Evolutionary conservation across 2,113 vertebrate species (phyloP), one percentile per base, ranked within the genome.

Genomic region (Platysternon megacephalum): DNA sequence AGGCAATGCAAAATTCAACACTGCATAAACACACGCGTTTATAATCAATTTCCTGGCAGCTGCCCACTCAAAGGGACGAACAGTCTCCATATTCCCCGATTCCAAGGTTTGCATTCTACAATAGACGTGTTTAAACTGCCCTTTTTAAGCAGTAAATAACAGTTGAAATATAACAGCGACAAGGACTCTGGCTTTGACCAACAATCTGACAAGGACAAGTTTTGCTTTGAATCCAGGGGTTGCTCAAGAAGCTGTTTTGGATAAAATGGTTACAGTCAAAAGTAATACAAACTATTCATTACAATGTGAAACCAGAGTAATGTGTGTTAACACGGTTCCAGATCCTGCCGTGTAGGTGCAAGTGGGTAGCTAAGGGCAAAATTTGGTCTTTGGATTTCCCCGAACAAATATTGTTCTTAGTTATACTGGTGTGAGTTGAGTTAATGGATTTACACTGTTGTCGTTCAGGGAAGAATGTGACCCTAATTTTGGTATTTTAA

Each of bases 1-100:
- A 97, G 94, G 85, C 96, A 97, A 86, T 6, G 32, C 81, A 48
- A 81, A 85, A 49, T 24, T 24, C 72, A 2, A 17, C 9, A 61
- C 46, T 35, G 26, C 53, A 61, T 46, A 82, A 55, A 51, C 51
- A 79, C 55, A 26, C 53, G 6, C 5, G 2, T 29, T 65, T 42
- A 28, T 32, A 55, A 14, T 0, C 35, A 16, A n/a, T 35, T 65
- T 93, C 87, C 35, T 39, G 65, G 65, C 65, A 72, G 9, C 65
- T 39, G 5, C 24, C 22, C 35, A 1, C 58, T 51, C n/a, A 35
- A 55, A 8, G n/a, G 49, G 16, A 39, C 5, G 32, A 65, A 65
- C 3, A 12, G 3, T 51, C 79, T 82, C 49, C 19, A 2, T 2
- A 49, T 46, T 28, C 5, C 42, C 4, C 29, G 5, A 11, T 28